Conservation (phyloP, 2,888 invertebrate genomes). For the Lepidocyrtinus sp. region DNA sequence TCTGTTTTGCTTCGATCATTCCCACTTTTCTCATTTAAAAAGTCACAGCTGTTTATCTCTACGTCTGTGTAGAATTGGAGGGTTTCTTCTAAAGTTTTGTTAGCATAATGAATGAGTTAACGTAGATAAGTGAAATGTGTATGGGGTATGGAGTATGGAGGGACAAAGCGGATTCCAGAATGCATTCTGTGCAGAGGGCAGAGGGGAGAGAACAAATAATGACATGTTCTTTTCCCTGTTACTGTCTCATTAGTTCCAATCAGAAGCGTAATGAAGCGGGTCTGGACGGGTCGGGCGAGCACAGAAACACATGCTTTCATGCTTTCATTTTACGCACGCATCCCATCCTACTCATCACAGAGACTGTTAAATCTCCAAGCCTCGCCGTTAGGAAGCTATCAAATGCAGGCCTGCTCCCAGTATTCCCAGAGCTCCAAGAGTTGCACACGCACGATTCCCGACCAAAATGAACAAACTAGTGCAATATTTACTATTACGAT, state of each 20-base stretch:
- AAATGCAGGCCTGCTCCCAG: too few relatives aligned
- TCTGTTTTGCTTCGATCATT: background rate
- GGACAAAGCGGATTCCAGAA: background rate
- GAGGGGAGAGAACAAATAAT: constrained; percentile 40
- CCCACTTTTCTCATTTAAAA: background rate
- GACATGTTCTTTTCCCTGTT: constrained; percentile 60
- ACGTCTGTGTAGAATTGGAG: too few relatives aligned
- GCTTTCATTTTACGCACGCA: background rate
- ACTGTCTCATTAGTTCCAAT: constrained; percentile 65
- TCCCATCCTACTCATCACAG: too few relatives aligned
- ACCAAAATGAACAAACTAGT: too few relatives aligned
- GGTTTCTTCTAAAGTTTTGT: background rate
- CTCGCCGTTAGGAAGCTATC: background rate
- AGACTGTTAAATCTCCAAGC: background rate
- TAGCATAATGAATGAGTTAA: background rate
- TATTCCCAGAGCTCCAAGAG: too few relatives aligned
- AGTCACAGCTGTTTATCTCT: background rate
- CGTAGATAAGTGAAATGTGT: constrained; percentile 5
- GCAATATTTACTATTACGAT: too few relatives aligned
- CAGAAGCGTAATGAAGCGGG: constrained; percentile 58
- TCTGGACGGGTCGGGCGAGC: too few relatives aligned
- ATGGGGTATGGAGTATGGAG: background rate
- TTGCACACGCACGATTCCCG: too few relatives aligned
- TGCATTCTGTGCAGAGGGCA: too few relatives aligned
- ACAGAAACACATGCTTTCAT: background rate